phyloP scores from a whole-genome alignment of 2,797 vertebrate species.

The Dermochelys coriacea region DNA sequence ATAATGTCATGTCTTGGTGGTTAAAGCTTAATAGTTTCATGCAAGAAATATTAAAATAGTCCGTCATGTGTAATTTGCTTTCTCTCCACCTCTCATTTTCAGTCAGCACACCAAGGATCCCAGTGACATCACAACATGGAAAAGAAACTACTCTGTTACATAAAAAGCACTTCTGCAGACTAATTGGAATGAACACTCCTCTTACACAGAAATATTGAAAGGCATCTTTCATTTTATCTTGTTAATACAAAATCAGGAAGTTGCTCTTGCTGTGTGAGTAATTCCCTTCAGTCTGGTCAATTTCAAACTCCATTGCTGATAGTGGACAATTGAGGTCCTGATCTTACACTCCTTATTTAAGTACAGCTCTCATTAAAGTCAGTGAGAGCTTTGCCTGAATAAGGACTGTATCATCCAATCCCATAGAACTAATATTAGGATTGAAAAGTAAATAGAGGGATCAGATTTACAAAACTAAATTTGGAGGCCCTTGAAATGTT shows the following conservation, averaged over 20 bases:
- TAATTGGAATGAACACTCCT: neutral
- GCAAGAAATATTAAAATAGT: neutral
- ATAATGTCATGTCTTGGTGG: neutral
- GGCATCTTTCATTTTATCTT: neutral
- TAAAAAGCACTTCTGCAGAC: neutral
- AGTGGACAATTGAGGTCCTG: neutral
- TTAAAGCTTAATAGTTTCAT: neutral
- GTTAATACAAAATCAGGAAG: neutral
- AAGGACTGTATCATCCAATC: neutral
- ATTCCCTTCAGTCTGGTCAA: neutral
- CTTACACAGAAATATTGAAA: neutral
- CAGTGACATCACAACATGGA: neutral
- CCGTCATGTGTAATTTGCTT: conserved; percentile 10
- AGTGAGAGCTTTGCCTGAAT: conserved; percentile 25
- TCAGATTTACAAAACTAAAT: conserved; percentile 49
- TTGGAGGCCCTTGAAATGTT: conserved; percentile 5
- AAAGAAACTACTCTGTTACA: neutral
- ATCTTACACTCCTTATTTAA: conserved; percentile 25
- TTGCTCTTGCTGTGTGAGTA: neutral
- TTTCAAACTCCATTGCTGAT: fast-evolving
- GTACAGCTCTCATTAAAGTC: conserved; percentile 42
- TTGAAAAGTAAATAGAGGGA: neutral
- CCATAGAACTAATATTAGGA: conserved; percentile 11
- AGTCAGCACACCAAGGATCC: neutral
- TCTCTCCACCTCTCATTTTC: neutral